These are phyloP conservation scores for Aradus depressus DNA, from an alignment of 2,888 invertebrate genomes.

Conservation along the genomic window DNA sequence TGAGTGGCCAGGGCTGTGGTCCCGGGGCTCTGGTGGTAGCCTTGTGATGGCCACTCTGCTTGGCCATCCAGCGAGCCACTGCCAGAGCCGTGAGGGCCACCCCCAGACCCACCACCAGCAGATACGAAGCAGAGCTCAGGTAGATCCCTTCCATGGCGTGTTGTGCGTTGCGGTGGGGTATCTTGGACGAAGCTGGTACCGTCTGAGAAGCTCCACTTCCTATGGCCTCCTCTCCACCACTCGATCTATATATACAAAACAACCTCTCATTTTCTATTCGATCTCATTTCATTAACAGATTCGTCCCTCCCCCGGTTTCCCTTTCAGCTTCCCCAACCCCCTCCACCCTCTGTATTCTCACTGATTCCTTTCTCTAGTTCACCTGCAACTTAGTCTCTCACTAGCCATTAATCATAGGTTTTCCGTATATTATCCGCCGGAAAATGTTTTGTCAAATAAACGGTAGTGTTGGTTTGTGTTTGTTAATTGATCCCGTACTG, in stretches of 20 bases:
- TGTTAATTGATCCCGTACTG: no score
- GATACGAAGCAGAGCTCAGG: constrained; percentile 27
- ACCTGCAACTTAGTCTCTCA: no score
- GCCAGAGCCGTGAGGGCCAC: constrained; percentile 13
- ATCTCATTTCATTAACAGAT: constrained; percentile 28
- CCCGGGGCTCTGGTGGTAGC: constrained; percentile 39
- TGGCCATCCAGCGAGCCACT: constrained; percentile 8
- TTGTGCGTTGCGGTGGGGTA: neutral
- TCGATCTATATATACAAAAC: constrained; percentile 24
- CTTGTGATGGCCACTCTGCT: constrained; percentile 1
- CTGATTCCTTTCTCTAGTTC: neutral
- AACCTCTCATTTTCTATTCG: constrained; percentile 21
- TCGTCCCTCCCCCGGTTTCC: constrained; percentile 23
- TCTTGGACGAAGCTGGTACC: constrained; percentile 15
- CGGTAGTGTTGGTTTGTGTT: no score
- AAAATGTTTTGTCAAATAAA: no score
- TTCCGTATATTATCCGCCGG: no score
- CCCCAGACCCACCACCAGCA: constrained; percentile 24
- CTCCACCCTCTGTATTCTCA: neutral
- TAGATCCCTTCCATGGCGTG: constrained; percentile 24
- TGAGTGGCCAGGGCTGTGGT: constrained; percentile 44
- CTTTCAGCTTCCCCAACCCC: constrained; percentile 17
- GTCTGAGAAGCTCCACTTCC: constrained; percentile 27
- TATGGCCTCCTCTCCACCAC: constrained; percentile 17
- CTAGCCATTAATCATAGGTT: no score